Base-by-base conservation (phyloP, 2,113 vertebrate genomes). In the Leptodactylus fuscus region DNA sequence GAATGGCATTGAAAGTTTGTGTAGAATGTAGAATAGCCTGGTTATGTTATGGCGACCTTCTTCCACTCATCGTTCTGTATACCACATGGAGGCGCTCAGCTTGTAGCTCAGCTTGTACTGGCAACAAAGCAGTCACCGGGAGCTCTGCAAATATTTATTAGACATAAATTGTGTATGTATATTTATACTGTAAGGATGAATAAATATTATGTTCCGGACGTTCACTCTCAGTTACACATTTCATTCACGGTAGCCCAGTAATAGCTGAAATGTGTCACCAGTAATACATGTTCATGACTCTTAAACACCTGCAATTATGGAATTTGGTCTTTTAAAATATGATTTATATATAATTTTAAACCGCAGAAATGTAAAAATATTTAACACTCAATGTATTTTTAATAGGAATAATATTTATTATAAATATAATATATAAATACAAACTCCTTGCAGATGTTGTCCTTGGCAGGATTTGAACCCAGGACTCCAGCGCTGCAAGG, bases 71-170 rank as follows among this genome's bases (percentile, higher is more conserved):
- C 20, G 10, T n/a, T 71, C 36, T 41, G 20, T 41, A n/a, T n/a
- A 41, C 18, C n/a, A 11, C 36, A n/a, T 3, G 22, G 32, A 3
- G 36, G 2, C 16, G 36, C 36, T 71, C 5, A 69, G 34, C 36
- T 71, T 3, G 34, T n/a, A 36, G 32, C n/a, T 36, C 27, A 8
- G 32, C 15, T 6, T 71, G 34, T 41, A 24, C 36, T 71, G 36
- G 38, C 38, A 24, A 46, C 20, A 73, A 41, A 73, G 69, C 69
- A 1, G 36, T 73, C 38, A 24, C 11, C 10, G 6, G 22, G 36
- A 46, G 38, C n/a, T 70, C 22, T 73, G 38, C 36, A 46, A 73
- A 46, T 69, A 69, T 73, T 73, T 73, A 71, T 46, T 13, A 13
- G 38, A 22, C 34, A 36, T 69, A 38, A 69, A 65, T 34, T 36